Evolutionary conservation across 2,113 vertebrate species (phyloP).

Genomic region (Bubo blakistoni): DNA sequence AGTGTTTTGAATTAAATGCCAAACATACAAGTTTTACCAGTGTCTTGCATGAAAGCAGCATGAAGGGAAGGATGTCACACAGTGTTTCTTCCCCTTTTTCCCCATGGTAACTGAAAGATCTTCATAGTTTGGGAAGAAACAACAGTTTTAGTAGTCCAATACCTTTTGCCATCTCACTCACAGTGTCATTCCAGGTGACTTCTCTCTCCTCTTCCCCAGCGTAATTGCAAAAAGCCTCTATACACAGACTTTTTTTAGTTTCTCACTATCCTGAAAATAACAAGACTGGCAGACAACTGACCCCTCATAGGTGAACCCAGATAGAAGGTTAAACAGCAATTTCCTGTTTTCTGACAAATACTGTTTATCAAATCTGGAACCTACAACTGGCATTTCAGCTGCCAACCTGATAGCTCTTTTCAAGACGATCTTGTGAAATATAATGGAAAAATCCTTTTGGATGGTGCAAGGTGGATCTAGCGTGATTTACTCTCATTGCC

Average conservation of each 20-base stretch:
- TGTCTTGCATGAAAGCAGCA: background rate
- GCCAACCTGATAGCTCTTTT: background rate
- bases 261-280: background rate
- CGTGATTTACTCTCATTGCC: background rate
- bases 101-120: background rate
- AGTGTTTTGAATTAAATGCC: background rate
- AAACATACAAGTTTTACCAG: background rate
- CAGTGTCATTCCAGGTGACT: background rate
- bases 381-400: background rate
- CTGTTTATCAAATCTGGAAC: constrained; percentile 1
- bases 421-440: background rate
- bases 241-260: background rate
- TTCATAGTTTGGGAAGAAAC: background rate
- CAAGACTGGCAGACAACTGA: background rate
- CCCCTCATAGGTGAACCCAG: background rate
- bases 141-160: background rate
- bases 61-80: background rate
- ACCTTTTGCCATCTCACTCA: background rate
- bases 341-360: background rate
- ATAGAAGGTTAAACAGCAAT: constrained; percentile 18
- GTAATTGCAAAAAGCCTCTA: background rate
- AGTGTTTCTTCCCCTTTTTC: background rate
- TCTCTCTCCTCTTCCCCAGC: background rate
- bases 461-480: background rate
- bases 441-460: background rate